A percentile compares a stretch with the other conserved stretches of the same genome.
These are phyloP conservation scores for Cydia amplana DNA, from an alignment of 1,140 invertebrate species.

Conservation along the genomic window DNA sequence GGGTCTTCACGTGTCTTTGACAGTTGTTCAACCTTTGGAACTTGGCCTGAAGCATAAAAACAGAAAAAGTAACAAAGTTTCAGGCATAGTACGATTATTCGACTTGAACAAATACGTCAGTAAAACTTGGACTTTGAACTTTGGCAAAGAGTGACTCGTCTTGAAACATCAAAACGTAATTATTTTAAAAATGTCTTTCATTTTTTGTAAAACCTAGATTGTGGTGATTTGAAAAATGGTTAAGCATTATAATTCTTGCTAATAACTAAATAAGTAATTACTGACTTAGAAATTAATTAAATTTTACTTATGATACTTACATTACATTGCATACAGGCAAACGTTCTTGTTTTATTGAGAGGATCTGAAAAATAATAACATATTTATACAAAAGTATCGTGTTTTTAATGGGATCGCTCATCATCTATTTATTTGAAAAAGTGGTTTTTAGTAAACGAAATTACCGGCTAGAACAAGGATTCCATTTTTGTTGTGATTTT, in stretches of 20 bases:
- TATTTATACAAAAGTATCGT: not conserved
- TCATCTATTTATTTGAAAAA: not conserved
- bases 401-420: not conserved
- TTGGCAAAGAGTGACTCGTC: too few species aligned
- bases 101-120: too few species aligned
- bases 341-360: constrained; percentile 45
- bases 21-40: constrained; percentile 53
- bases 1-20: constrained; percentile 58
- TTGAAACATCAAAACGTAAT: too few species aligned
- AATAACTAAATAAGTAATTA: not conserved
- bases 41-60: constrained; percentile 48
- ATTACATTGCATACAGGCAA: constrained; percentile 58
- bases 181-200: too few species aligned
- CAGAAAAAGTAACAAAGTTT: too few species aligned
- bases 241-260: too few species aligned
- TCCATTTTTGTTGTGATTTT: constrained; percentile 35
- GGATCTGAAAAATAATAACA: constrained; percentile 6
- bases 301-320: constrained; percentile 50
- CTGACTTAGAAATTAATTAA: not conserved
- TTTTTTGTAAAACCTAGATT: too few species aligned
- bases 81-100: too few species aligned
- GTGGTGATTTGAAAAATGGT: too few species aligned
- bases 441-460: not conserved
- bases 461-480: constrained; percentile 11
- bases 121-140: too few species aligned